phyloP scores from a whole-genome alignment of 2,888 invertebrate species.

The Yponomeuta evonymella region DNA sequence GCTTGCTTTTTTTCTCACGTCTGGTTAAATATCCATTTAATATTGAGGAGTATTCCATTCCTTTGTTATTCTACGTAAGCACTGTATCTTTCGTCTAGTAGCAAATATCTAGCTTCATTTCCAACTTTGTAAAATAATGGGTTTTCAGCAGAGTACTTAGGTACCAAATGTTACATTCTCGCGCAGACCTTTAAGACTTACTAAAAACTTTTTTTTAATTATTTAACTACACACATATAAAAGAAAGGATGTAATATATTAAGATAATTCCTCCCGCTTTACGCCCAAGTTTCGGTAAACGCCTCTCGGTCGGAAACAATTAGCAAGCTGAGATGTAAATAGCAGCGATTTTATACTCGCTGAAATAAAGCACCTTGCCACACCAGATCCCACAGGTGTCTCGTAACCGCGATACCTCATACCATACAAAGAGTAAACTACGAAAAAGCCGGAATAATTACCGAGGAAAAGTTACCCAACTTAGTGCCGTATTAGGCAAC shows the following conservation, averaged over 20 bases:
- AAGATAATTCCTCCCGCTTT: conserved; percentile 10
- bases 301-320: conserved; percentile 50
- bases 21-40: conserved; percentile 43
- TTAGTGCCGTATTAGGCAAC: not conserved
- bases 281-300: conserved; percentile 16
- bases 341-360: conserved; percentile 38
- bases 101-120: too few relatives aligned
- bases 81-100: not conserved
- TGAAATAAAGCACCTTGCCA: conserved; percentile 35
- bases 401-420: not conserved
- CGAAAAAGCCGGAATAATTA: not conserved
- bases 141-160: too few relatives aligned
- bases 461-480: not conserved
- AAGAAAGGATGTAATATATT: conserved; percentile 22
- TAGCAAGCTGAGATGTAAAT: conserved; percentile 62
- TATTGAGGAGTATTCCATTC: conserved; percentile 34
- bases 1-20: conserved; percentile 57
- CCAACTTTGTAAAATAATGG: too few relatives aligned
- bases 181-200: too few relatives aligned
- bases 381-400: conserved; percentile 34
- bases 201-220: not conserved
- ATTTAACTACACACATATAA: not conserved
- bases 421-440: not conserved
- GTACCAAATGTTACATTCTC: too few relatives aligned
- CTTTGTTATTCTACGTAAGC: conserved; percentile 7